Evolutionary conservation across 2,888 invertebrate species (phyloP), one percentile per base, ranked within the genome.

Genomic region (Pycnomerus fuliginosus): DNA sequence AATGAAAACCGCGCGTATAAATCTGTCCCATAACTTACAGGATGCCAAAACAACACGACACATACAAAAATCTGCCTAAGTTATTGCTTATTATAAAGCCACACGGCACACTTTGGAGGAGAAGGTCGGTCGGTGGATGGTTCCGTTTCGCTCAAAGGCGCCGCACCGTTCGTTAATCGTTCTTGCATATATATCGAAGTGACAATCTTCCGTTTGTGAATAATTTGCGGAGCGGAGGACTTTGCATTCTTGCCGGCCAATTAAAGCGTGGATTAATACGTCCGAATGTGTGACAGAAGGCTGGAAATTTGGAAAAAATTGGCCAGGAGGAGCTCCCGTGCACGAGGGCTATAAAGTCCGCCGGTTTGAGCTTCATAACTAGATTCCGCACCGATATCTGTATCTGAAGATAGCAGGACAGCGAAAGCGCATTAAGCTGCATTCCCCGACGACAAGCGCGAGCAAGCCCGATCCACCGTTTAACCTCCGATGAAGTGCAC

Each of bases 41-140:
- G 50, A 65, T 64, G 68, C 68, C 69, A 69, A 69, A 69, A 69
- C 68, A 69, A 69, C 67, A 64, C 64, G 68, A 67, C 68, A 64
- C 60, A 57, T 62, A 61, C 62, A 68, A 68, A 68, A 68, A 67
- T 69, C 62, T 55, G 43, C 56, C 58, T 67, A 68, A 69, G 61
- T 69, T 69, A 69, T 68, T 62, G 67, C 69, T 67, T 66, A 67
- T 69, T 69, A 69, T 66, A 56, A 50, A 56, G 54, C 53, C 60
- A 52, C 57, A 56, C 53, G 53, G 60, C 55, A 52, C 56, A 34
- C 39, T 11, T 12, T 55, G 11, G 25, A 8, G 48, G 47, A 44
- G 12, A 11, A 8, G n/a, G 10, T 27, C 8, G 7, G 8, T n/a
- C n/a, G n/a, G 10, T 7, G 5, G 10, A 25, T 10, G 25, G 25